phyloP scores from a whole-genome alignment of 2,797 vertebrate genomes.

The Tapera naevia region DNA sequence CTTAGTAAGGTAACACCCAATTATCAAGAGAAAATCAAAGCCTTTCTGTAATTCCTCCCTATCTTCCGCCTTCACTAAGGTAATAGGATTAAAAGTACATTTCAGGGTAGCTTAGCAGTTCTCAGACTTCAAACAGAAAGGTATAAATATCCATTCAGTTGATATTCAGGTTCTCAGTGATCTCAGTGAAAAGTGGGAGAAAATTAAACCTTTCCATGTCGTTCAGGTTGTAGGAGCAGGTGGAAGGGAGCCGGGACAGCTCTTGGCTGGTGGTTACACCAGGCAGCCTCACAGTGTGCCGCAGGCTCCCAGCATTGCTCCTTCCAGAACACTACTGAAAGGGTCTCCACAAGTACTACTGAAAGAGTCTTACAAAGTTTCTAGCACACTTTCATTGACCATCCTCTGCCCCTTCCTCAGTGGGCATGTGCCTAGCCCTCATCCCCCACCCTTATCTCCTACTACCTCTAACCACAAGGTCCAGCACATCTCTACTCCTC shows the following conservation, averaged over 20 bases:
- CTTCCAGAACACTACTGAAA: neutral
- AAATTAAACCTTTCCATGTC: neutral
- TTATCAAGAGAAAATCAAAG: neutral
- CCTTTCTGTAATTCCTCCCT: neutral
- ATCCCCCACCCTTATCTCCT: neutral
- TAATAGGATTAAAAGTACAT: conserved; percentile 10
- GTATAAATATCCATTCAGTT: neutral
- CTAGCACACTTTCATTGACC: neutral
- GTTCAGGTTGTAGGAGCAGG: neutral
- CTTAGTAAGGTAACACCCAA: neutral
- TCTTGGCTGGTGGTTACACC: accelerated
- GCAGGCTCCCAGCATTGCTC: neutral
- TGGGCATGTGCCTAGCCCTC: neutral
- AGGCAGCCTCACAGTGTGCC: neutral
- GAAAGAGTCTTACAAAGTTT: neutral
- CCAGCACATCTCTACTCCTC: accelerated
- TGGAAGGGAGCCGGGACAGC: neutral
- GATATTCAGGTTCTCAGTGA: neutral
- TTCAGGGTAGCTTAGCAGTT: conserved; percentile 11
- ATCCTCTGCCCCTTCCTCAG: accelerated
- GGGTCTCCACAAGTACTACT: neutral
- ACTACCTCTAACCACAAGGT: accelerated
- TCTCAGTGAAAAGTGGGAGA: neutral
- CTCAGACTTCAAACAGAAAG: neutral
- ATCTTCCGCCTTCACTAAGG: neutral